Evolutionary conservation across 2,888 invertebrate genomes (phyloP), one percentile per base, ranked within the genome.

Genomic region (Synanthedon formicaeformis): DNA sequence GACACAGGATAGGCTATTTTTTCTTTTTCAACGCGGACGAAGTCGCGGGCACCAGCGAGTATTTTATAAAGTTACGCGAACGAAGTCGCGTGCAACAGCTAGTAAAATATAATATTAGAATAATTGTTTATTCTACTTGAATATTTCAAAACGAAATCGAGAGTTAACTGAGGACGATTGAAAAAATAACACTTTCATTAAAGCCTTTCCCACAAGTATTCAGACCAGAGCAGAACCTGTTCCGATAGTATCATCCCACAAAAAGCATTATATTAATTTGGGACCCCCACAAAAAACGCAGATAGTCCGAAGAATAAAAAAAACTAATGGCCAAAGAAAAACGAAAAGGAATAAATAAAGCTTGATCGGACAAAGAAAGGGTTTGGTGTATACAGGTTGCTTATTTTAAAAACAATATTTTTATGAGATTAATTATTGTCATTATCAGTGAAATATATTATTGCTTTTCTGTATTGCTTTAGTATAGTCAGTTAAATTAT

Each of bases 191-290:
- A 86, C 86, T 87, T 87, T 87, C 86, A 78, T 84, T 82, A 78
- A 69, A 34, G 72, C 68, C 70, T 76, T 84, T 83, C 84, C 81
- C 85, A 82, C 77, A 69, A 65, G 56, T 66, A 59, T 67, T 63
- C 59, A 54, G 40, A 60, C 62, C 34, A 34, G 10, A 34, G 63
- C 62, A 48, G 69, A 82, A 84, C 85, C 78, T 62, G 85, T 83
- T 80, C 56, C 58, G 73, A 80, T 81, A 75, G 62, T 66, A 73
- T 76, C 77, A 63, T 64, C 63, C 59, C 56, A 58, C 61, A 79
- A 82, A 81, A 83, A 82, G 78, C 75, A 76, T 77, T 75, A 81
- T 85, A 85, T 87, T 87, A 86, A 87, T 87, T 87, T 85, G 86
- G 84, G 82, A 78, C 80, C 74, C 70, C 76, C 82, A 85, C 81